Evolutionary conservation across 2,113 vertebrate genomes (phyloP), one percentile per base, ranked within the genome.

Genomic region (Excalfactoria chinensis): DNA sequence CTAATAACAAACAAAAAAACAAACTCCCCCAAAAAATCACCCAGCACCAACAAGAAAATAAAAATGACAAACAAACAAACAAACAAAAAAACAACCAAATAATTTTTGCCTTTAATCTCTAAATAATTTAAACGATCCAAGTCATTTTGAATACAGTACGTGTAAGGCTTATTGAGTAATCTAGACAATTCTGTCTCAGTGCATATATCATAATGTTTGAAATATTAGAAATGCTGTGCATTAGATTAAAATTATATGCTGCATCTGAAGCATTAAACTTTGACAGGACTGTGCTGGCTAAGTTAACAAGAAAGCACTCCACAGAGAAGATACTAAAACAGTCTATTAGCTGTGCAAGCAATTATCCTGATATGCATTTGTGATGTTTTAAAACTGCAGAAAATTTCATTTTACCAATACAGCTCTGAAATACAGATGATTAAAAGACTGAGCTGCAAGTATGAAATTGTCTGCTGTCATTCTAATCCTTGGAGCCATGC

Each of bases 361-460:
- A 84, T 94, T 90, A 72, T 81, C 35, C 55, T 88, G 67, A 44
- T 44, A 92, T 53, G 20, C 16, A 88, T 87, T 90, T 88, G 4
- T 78, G 48, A 71, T 14, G 32, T 78, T 93, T 86, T 92, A 62
- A 84, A 90, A 78, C n/a, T 81, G 40, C 37, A 86, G 43, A 91
- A 81, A 86, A 95, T 53, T 69, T 69, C 46, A 20, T 94, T 93
- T 90, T 86, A 51, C 43, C 77, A 8, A 0, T 37, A 53, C 9
- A 20, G 5, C 35, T 86, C 66, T 94, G 72, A 89, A 95, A 55
- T 68, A 81, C 3, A 51, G 13, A 4, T 86, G 88, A 88, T 94
- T 74, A 82, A 84, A 93, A 92, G n/a, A 40, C 69, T 72, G 41
- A 84, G 23, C 16, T 51, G 11, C 46, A 77, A 91, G n/a, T 75